Base-by-base conservation (phyloP, 2,888 invertebrate species). In the Hypolimnas misippus region DNA sequence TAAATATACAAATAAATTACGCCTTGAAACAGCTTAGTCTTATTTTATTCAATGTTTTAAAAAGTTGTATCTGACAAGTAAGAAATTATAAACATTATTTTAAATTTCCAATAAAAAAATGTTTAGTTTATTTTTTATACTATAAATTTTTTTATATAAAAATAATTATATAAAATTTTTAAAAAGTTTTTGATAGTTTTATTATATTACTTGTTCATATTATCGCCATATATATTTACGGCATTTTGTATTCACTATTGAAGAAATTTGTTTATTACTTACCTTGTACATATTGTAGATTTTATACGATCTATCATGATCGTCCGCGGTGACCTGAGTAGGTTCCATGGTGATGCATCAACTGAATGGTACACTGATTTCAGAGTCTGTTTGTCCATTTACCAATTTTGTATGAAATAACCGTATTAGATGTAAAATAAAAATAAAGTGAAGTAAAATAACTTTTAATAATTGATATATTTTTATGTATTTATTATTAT, bases 281-380 rank as follows among this genome's bases (percentile, higher is more conserved):
- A 91, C 91, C 89, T 89, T 90, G 72, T 91, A 90, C 87, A 90
- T 85, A 67, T 77, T 83, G 73, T 88, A 91, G 69, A 87, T 78
- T 77, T 89, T 91, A 78, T 90, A 91, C 58, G 81, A 79, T 76
- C 87, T 83, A 66, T 87, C 89, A 69, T 86, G 88, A 67, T 85
- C 85, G 65, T 84, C 86, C 71, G 83, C 73, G 66, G 81, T 70
- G 67, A 82, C 76, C 72, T 83, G 89, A 64, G 83, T 73, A 57
- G 84, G 81, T 76, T 89, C 89, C 90, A 90, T 91, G 75, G 77
- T 80, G 77, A 75, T 73, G 75, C 76, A 79, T 79, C 70, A 70
- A 73, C 65, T 70, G 63, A 73, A 69, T 69, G 63, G 54, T 63
- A 65, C 78, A 82, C 81, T 77, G 75, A 74, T 69, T 74, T 74